A percentile compares a stretch with the other conserved stretches of the same genome.
phyloP scores from a whole-genome alignment of 2,113 vertebrate species.

The Otus sunia region DNA sequence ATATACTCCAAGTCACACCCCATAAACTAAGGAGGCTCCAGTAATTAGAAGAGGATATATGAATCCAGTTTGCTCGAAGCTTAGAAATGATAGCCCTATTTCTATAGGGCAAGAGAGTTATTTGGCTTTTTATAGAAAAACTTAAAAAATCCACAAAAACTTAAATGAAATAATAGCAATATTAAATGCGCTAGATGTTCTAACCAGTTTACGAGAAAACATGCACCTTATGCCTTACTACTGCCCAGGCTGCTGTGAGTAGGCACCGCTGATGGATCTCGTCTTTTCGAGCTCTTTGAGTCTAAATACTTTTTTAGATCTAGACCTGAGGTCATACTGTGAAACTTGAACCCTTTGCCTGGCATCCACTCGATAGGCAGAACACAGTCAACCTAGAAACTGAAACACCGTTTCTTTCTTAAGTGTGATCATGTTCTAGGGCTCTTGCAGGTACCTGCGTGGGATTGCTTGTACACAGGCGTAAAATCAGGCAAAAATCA shows the following conservation, averaged over 20 bases:
- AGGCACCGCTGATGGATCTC: not conserved
- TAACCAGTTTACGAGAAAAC: not conserved
- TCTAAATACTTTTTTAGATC: not conserved
- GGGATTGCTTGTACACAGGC: not conserved
- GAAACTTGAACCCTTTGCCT: not conserved
- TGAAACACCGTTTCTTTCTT: not conserved
- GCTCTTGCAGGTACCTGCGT: not conserved
- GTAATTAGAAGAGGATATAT: not conserved
- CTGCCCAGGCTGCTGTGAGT: not conserved
- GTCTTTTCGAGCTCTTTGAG: not conserved
- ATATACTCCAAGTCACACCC: not conserved
- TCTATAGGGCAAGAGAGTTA: not conserved
- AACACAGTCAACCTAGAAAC: not conserved
- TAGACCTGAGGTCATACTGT: not conserved
- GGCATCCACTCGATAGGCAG: accelerated
- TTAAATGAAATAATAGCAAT: not conserved
- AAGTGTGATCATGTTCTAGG: not conserved
- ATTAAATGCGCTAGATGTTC: not conserved
- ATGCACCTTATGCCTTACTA: not conserved
- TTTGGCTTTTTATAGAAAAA: not conserved
- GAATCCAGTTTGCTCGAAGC: accelerated
- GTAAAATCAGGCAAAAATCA: not conserved
- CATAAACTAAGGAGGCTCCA: not conserved
- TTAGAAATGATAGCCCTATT: not conserved
- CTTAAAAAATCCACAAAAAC: accelerated